These are phyloP conservation scores for Ganaspis sp. DNA, from an alignment of 1,140 invertebrate genomes.

Conservation along the genomic window DNA sequence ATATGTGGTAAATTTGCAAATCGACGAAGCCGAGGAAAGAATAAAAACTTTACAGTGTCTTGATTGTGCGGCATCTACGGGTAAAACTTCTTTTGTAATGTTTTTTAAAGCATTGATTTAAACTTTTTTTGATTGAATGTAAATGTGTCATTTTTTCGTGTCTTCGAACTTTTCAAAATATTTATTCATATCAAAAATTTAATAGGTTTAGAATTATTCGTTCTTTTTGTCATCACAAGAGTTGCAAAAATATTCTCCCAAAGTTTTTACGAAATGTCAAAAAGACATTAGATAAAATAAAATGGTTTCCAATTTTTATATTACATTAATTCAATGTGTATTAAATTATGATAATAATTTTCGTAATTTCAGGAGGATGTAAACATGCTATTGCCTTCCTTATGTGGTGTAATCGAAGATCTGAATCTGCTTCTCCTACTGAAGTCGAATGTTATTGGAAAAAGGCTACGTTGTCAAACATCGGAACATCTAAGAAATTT, in stretches of 20 bases:
- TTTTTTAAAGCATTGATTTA: too few relatives aligned
- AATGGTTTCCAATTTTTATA: too few relatives aligned
- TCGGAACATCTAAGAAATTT: conserved; percentile 58
- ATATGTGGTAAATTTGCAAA: not conserved
- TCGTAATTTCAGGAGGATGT: conserved; percentile 49
- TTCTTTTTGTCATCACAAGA: too few relatives aligned
- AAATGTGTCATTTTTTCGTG: too few relatives aligned
- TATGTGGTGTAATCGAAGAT: conserved; percentile 58
- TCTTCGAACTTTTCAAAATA: too few relatives aligned
- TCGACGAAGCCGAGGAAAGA: not conserved
- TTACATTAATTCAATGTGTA: too few relatives aligned
- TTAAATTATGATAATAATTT: not conserved
- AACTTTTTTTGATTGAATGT: too few relatives aligned
- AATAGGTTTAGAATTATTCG: too few relatives aligned
- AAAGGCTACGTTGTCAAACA: conserved; percentile 54
- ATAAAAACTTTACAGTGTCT: not conserved
- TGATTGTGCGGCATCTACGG: not conserved
- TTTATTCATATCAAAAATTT: too few relatives aligned
- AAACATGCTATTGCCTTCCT: conserved; percentile 54
- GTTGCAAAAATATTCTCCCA: too few relatives aligned
- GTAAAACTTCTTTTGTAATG: not conserved
- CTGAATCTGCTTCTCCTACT: conserved; percentile 59
- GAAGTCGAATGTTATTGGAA: conserved; percentile 62
- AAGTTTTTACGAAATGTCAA: too few relatives aligned
- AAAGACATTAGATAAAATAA: too few relatives aligned